Evolutionary conservation across 1,140 invertebrate species (phyloP).

Genomic region (Lanistes nyassanus): DNA sequence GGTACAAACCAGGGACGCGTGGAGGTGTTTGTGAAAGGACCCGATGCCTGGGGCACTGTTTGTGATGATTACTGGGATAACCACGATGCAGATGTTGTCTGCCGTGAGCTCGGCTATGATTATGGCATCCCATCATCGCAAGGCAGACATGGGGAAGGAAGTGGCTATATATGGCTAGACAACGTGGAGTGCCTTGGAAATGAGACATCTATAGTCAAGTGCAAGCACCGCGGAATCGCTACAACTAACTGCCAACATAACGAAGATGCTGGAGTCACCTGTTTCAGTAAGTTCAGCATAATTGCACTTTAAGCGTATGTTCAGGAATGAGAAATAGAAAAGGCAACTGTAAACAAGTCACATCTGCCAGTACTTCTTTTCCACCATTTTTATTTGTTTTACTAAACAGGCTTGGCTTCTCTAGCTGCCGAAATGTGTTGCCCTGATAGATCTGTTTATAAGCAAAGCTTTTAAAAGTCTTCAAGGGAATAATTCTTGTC

Average conservation of each 20-base stretch:
- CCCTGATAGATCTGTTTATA: background rate
- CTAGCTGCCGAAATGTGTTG: background rate
- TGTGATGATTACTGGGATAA: slow-evolving; percentile 58
- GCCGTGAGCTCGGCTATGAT: slow-evolving; percentile 41
- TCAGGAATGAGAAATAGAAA: background rate
- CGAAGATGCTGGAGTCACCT: slow-evolving; percentile 53
- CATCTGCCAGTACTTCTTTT: background rate
- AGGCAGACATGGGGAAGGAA: slow-evolving; percentile 33
- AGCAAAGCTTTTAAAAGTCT: background rate
- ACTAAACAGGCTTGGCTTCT: background rate
- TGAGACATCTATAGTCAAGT: slow-evolving; percentile 42
- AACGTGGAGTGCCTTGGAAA: slow-evolving; percentile 53
- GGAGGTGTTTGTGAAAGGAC: slow-evolving; percentile 45
- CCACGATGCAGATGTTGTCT: slow-evolving; percentile 50
- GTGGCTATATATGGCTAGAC: slow-evolving; percentile 54
- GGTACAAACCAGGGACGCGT: slow-evolving; percentile 41
- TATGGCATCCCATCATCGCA: slow-evolving; percentile 35
- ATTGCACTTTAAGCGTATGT: background rate
- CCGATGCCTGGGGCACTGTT: slow-evolving; percentile 53
- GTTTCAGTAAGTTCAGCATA: slow-evolving; percentile 40
- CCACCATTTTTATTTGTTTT: background rate
- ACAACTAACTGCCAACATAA: slow-evolving; percentile 55
- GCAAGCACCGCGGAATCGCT: slow-evolving; percentile 41
- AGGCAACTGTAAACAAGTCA: background rate
- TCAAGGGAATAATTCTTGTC: too few relatives aligned